phyloP scores from a whole-genome alignment of 1,140 invertebrate genomes.

The Caenorhabditis brenneri region DNA sequence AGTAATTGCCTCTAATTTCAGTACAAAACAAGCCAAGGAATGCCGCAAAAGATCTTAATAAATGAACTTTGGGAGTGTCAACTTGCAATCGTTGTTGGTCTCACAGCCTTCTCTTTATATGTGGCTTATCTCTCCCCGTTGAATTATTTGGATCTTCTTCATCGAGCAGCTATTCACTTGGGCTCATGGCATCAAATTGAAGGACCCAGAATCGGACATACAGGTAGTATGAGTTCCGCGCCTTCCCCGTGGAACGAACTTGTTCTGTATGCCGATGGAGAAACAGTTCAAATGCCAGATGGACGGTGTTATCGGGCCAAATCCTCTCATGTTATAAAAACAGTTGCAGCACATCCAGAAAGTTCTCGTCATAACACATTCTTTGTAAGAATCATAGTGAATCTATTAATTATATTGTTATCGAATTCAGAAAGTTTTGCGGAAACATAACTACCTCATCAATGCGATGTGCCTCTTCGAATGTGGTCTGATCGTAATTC shows the following conservation, averaged over 20 bases:
- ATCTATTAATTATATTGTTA: not conserved
- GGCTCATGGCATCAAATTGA: conserved; percentile 78
- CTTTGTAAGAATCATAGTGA: conserved; percentile 23
- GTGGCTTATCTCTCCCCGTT: conserved; percentile 80
- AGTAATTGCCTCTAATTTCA: conserved; percentile 33
- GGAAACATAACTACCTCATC: conserved; percentile 83
- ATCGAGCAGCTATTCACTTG: conserved; percentile 82
- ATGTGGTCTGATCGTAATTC: conserved; percentile 39
- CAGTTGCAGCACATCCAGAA: conserved; percentile 30
- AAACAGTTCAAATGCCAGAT: conserved; percentile 45
- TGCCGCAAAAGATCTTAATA: conserved; percentile 80
- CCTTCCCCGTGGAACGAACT: conserved; percentile 37
- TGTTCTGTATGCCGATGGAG: conserved; percentile 37
- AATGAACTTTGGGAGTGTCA: conserved; percentile 83
- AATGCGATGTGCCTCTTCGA: conserved; percentile 77
- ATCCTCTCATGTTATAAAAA: not conserved
- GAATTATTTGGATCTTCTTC: conserved; percentile 85
- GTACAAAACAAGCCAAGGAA: conserved; percentile 64
- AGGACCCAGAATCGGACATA: conserved; percentile 29
- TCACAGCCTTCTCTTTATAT: conserved; percentile 83
- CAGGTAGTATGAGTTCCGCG: conserved; percentile 16
- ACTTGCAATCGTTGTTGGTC: conserved; percentile 82
- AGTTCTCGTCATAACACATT: conserved; percentile 29
- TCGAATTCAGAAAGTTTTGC: conserved; percentile 81
- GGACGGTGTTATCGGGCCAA: conserved; percentile 37